Conservation (phyloP, 2,113 vertebrate genomes). For the Rhea americana region DNA sequence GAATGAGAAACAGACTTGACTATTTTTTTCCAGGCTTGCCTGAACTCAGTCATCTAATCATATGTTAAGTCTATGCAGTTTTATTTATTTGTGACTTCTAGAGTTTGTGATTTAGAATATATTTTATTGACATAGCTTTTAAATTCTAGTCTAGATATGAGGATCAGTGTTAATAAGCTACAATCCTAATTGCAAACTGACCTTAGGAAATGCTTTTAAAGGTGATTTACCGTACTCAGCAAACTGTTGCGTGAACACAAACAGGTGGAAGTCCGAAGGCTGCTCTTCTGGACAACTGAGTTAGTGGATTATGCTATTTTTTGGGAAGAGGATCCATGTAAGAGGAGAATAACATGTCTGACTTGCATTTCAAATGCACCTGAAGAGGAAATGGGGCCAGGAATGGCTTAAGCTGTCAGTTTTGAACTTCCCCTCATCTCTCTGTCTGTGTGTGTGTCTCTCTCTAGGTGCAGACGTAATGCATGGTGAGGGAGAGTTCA, state of each 20-base stretch:
- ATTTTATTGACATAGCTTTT: neutral
- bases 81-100: neutral
- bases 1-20: neutral
- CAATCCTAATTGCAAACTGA: neutral
- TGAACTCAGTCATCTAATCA: neutral
- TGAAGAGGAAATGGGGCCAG: neutral
- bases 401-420: neutral
- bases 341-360: neutral
- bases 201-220: neutral
- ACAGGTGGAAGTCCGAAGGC: neutral
- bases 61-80: neutral
- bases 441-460: neutral
- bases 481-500: neutral
- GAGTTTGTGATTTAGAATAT: neutral
- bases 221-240: neutral
- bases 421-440: neutral
- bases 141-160: neutral
- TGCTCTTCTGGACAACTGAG: neutral
- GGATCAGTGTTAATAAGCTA: neutral
- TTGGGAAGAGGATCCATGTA: neutral
- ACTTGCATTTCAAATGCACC: neutral
- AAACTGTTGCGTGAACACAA: neutral
- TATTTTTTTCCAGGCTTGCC: neutral
- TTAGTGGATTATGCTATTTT: neutral
- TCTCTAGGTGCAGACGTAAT: neutral